Conservation (phyloP, 2,113 vertebrate species). For the Lagenorhynchus albirostris region DNA sequence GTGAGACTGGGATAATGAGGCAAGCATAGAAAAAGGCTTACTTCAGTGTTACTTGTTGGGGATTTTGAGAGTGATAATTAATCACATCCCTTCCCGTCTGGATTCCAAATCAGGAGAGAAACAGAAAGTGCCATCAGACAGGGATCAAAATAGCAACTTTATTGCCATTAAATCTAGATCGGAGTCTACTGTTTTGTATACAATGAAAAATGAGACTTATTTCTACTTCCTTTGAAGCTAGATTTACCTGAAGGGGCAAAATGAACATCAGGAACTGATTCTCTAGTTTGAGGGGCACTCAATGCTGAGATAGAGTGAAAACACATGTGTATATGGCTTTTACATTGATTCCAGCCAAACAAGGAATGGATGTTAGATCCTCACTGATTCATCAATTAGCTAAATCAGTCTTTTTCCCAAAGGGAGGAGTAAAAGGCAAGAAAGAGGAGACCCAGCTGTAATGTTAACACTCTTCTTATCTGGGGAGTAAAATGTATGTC, state of each 20-base stretch:
- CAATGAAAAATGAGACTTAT: background rate
- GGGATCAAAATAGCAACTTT: conserved; percentile 24
- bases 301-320: background rate
- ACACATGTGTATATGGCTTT: background rate
- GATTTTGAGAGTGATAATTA: conserved; percentile 46
- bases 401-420: background rate
- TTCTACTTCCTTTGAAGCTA: background rate
- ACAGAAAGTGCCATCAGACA: background rate
- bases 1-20: background rate
- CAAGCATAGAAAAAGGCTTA: background rate
- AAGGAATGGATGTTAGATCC: background rate
- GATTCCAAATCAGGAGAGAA: conserved; percentile 24
- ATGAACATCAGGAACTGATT: background rate
- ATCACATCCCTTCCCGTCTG: conserved; percentile 28
- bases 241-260: background rate
- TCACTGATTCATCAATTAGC: background rate
- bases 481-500: background rate
- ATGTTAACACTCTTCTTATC: background rate
- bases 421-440: background rate
- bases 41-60: background rate
- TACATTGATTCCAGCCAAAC: background rate
- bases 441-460: background rate
- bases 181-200: background rate
- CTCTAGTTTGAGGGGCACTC: background rate
- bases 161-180: background rate